Conservation (phyloP, 2,888 invertebrate genomes). For the Torymus tubicola region DNA sequence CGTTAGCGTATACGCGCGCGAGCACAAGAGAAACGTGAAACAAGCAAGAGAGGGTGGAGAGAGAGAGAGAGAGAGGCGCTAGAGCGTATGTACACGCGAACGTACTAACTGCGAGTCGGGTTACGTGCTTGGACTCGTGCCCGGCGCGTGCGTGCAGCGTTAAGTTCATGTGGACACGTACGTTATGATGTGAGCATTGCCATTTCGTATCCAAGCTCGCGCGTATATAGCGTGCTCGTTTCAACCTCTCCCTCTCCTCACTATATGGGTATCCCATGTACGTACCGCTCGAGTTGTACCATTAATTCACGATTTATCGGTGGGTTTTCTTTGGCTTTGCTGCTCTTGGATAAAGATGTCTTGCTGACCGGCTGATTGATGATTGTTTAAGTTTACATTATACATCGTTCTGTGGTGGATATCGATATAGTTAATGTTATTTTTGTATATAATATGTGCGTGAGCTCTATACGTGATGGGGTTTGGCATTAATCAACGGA, state of each 20-base stretch:
- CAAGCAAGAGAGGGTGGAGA: constrained; percentile 36
- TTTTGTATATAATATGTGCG: too few relatives aligned
- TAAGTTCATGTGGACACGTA: constrained; percentile 43
- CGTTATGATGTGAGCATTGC: constrained; percentile 52
- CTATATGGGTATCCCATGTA: background rate
- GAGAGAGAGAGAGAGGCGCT: constrained; percentile 30
- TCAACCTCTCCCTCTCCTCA: background rate
- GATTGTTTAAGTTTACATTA: too few relatives aligned
- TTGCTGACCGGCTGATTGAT: too few relatives aligned
- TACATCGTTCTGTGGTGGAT: too few relatives aligned
- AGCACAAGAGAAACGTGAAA: constrained; percentile 55
- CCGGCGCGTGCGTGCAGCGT: constrained; percentile 23
- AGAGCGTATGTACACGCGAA: constrained; percentile 49
- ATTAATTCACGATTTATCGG: constrained; percentile 12
- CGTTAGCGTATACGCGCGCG: constrained; percentile 60
- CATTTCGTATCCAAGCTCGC: constrained; percentile 29
- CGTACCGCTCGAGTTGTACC: background rate
- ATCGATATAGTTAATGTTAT: too few relatives aligned
- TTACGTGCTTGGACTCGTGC: constrained; percentile 56
- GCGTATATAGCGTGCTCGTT: too few relatives aligned
- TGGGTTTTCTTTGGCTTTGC: background rate
- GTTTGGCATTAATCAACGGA: too few relatives aligned
- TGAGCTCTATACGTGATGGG: too few relatives aligned
- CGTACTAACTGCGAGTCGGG: constrained; percentile 49
- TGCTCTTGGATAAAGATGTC: too few relatives aligned